A percentile compares a stretch with the other conserved stretches of the same genome.
phyloP scores from a whole-genome alignment of 2,113 vertebrate species.

The Abramis brama region DNA sequence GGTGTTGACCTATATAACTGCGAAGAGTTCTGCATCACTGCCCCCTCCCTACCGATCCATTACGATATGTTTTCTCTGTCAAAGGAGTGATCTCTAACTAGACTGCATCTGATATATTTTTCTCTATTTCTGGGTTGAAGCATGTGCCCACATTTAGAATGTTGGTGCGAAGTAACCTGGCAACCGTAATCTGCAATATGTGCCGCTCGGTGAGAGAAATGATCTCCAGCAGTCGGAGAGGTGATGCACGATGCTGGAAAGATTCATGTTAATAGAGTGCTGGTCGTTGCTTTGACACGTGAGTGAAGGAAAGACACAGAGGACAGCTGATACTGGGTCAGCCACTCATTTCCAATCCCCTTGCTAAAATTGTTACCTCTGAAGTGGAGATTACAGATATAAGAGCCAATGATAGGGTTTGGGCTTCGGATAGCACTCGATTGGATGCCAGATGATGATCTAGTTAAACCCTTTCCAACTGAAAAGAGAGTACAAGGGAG shows the following conservation, averaged over 20 bases:
- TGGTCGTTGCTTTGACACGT: slow-evolving; percentile 41
- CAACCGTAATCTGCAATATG: slow-evolving; percentile 47
- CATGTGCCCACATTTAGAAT: slow-evolving; percentile 36
- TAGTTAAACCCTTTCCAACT: slow-evolving; percentile 20
- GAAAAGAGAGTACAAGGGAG: background rate
- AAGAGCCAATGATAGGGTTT: slow-evolving; percentile 48
- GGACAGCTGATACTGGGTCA: slow-evolving; percentile 52
- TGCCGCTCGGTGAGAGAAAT: slow-evolving; percentile 18
- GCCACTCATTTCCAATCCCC: slow-evolving; percentile 39
- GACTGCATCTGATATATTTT: slow-evolving; percentile 40
- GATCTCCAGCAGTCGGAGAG: slow-evolving; percentile 24
- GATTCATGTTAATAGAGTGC: slow-evolving; percentile 44
- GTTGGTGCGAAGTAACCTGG: slow-evolving; percentile 42
- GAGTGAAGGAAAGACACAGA: slow-evolving; percentile 32
- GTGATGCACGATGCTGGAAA: slow-evolving; percentile 34
- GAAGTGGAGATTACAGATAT: slow-evolving; percentile 45
- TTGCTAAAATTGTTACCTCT: slow-evolving; percentile 54
- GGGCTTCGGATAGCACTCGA: slow-evolving; percentile 33
- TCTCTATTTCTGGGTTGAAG: slow-evolving; percentile 32
- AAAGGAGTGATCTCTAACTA: slow-evolving; percentile 18
- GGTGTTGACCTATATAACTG: slow-evolving; percentile 50
- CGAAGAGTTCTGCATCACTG: background rate
- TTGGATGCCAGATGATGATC: slow-evolving; percentile 29
- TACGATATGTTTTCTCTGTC: slow-evolving; percentile 21
- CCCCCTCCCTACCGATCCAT: slow-evolving; percentile 12